Conservation (phyloP, 2,888 invertebrate genomes). For the Linnaemya vulpina region DNA sequence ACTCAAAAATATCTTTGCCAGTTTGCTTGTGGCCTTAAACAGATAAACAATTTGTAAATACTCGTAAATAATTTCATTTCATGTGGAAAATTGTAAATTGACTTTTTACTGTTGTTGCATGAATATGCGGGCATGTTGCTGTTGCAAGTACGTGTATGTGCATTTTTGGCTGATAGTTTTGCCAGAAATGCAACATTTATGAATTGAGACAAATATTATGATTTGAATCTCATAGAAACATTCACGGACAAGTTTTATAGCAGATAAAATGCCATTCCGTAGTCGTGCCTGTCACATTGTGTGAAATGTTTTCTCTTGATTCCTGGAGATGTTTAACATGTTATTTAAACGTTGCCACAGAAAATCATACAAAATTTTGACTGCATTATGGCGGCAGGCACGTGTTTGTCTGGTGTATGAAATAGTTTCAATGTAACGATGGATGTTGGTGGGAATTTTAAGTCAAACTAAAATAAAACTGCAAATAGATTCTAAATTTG, state of each 20-base stretch:
- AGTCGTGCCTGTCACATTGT: slow-evolving; percentile 60
- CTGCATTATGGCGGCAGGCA: slow-evolving; percentile 21
- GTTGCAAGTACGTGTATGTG: neutral
- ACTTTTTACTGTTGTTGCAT: slow-evolving; percentile 35
- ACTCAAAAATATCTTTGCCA: neutral
- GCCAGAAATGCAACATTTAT: slow-evolving; percentile 60
- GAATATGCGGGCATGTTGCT: neutral
- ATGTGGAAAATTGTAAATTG: slow-evolving; percentile 60
- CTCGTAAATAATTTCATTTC: slow-evolving; percentile 66
- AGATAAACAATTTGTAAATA: slow-evolving; percentile 60
- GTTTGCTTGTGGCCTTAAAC: slow-evolving; percentile 55
- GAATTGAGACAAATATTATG: slow-evolving; percentile 68
- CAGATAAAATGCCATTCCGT: slow-evolving; percentile 27
- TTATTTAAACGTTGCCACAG: neutral
- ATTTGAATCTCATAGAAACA: slow-evolving; percentile 55
- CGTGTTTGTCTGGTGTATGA: slow-evolving; percentile 16
- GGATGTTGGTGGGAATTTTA: neutral
- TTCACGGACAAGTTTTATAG: slow-evolving; percentile 21
- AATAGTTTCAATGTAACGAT: neutral
- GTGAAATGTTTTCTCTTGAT: slow-evolving; percentile 31
- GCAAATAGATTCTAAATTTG: too few relatives aligned
- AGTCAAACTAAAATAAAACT: neutral
- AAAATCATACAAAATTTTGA: neutral
- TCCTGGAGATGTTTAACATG: slow-evolving; percentile 45
- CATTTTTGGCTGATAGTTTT: slow-evolving; percentile 21